Base-by-base conservation (phyloP, 2,113 vertebrate genomes). In the Girardinichthys multiradiatus region DNA sequence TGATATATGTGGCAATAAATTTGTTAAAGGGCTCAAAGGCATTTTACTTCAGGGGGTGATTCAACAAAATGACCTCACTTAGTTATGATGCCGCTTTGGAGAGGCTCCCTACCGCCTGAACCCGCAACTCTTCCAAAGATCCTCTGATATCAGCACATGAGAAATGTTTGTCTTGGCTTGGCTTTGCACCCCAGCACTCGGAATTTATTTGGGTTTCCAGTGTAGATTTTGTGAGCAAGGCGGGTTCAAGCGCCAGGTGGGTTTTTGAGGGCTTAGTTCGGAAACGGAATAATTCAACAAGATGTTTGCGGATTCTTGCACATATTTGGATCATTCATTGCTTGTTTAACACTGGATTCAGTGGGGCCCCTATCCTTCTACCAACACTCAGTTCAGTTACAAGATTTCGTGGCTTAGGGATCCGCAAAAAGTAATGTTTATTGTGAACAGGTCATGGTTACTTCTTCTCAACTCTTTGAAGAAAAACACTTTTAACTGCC, bases 111-210 rank as follows among this genome's bases (percentile, higher is more conserved):
- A 82, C 80, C 63, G 58, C 33, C 76, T 68, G 58, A 86, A 75
- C 58, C 80, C 45, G 39, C 66, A 73, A 39, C 65, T 78, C 72
- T 76, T 72, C 68, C 64, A 66, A 74, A 74, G 76, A 48, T 76
- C 58, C 59, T 83, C 77, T 67, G 77, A 84, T 78, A 79, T 71
- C 76, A 63, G 48, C 28, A 66, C 71, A 77, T 39, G 51, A 57
- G 73, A 84, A 88, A 84, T 89, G 88, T 88, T 92, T 79, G 60
- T 26, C 70, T 91, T 87, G 88, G 86, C 86, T 71, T 30, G 2
- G 63, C 39, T 29, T 33, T 59, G 64, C 74, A 29, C 77, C 31
- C 69, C 64, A 60, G 67, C 58, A 74, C 73, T 88, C 48, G 65
- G 87, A 89, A 79, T 85, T 65, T 77, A 69, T 79, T 75, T 70